phyloP scores from a whole-genome alignment of 2,797 vertebrate genomes.

The Harpagifer antarcticus region DNA sequence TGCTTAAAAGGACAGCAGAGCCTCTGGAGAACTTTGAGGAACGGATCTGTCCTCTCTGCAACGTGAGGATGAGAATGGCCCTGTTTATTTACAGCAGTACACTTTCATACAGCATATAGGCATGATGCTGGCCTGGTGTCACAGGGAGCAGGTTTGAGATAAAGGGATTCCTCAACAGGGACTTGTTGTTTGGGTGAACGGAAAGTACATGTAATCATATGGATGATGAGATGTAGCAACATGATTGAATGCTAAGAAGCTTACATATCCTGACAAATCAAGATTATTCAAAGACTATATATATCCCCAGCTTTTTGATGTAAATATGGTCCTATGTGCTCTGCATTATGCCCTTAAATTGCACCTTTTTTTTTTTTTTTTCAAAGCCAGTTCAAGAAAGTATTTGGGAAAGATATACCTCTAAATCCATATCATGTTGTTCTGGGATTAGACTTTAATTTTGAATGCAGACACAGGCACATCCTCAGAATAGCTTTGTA shows the following conservation, averaged over 20 bases:
- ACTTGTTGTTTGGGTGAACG: too few species aligned
- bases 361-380: too few species aligned
- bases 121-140: not conserved
- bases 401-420: too few species aligned
- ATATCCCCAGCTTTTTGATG: not conserved
- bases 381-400: too few species aligned
- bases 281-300: not conserved
- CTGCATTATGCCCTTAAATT: too few species aligned
- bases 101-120: not conserved
- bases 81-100: slow-evolving; percentile 31
- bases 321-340: too few species aligned
- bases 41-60: slow-evolving; percentile 28
- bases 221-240: too few species aligned
- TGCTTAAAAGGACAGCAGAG: slow-evolving; percentile 63
- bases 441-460: too few species aligned
- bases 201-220: too few species aligned
- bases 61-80: slow-evolving; percentile 12
- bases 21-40: slow-evolving; percentile 52
- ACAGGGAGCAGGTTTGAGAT: not conserved
- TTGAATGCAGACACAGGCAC: too few species aligned
- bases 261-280: not conserved
- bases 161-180: not conserved
- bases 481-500: too few species aligned
- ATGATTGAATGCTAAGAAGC: not conserved
- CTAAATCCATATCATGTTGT: too few species aligned